Base-by-base conservation (phyloP, 1,140 invertebrate genomes). In the Diorhabda carinulata region DNA sequence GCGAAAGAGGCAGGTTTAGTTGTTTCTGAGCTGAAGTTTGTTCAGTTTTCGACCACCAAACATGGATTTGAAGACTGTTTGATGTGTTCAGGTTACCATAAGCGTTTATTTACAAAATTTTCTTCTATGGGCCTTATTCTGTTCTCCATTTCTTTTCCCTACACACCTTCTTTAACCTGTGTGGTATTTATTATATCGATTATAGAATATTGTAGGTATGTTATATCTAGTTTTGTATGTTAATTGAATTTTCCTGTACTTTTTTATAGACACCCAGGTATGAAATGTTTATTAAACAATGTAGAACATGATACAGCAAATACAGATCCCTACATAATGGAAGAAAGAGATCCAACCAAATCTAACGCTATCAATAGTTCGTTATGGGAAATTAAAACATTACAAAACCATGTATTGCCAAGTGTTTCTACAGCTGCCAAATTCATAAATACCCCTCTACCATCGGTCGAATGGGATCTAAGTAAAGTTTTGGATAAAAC, bases 311-410 rank as follows among this genome's bases (percentile, higher is more conserved):
- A 82, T 69, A 77, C 72, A 84, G 83, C 88, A 69, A 84, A 83
- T 8, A 81, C 81, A 25, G 96, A 98, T 84, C 94, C 96, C 3
- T 98, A 90, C 81, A 81, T 91, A 45, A 88, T 90, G 84, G 87
- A 91, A 64, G 94, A 97, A 83, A 78, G 84, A 3, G 90, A 96
- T 84, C 92, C 94, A 2, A 74, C 85, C 0, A 87, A 91, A 70
- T 91, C 91, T 40, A 86, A 88, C 70, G 96, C 96, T 0, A 82
- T 95, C 2, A 87, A 92, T 40, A 96, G 94, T 77, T 96, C 91
- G 52, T 84, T 98, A 41, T 98, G 96, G 96, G 96, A 98, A 84
- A 85, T 97, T 41, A 86, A 90, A 64, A 85, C 87, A 6, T 78
- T 95, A 44, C 90, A 93, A 76, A 82, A 85, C 71, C 93, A 95